Evolutionary conservation across 2,888 invertebrate species (phyloP), one percentile per base, ranked within the genome.

Genomic region (Buathra laborator): DNA sequence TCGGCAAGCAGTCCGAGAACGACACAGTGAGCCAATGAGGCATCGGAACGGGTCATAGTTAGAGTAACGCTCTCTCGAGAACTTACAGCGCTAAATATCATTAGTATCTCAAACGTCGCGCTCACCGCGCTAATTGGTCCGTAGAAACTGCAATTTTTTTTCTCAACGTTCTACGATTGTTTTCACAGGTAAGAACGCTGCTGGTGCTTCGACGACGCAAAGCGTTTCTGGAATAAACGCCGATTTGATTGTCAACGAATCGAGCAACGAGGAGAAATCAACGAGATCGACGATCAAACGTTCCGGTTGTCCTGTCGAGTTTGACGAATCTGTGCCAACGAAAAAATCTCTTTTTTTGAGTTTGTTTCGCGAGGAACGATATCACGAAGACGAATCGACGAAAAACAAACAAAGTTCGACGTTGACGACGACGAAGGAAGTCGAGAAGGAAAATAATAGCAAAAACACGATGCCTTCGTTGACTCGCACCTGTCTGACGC

Each of bases 381-480:
- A 70, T 66, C 37, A 12, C 64, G 48, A 78, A 3, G 84, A 79
- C 68, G 48, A 71, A 74, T 68, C 68, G 7, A 78, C 72, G 5
- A 62, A 66, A 19, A 76, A n/a, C 44, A 44, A 56, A 10, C 5
- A 71, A 44, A 62, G 66, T 14, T 12, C 83, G 46, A 48, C 51
- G 43, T 44, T 56, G 24, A 19, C 44, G 51, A 43, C 51, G 16
- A 71, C 6, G 37, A 59, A 51, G 29, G 70, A 68, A 56, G n/a
- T 62, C 29, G 79, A 83, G 19, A 83, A 77, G 43, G 81, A 83
- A 24, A 72, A 85, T 14, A 70, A 81, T 56, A 67, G 72, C 44
- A 86, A 87, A 19, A 83, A 51, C 82, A 86, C 86, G 70, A 92
- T 92, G 92, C 90, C 92, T 77, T 89, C 89, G 80, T 87, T 92